Percentiles rank a stretch among this genome's conserved stretches.
Evolutionary conservation across 2,113 vertebrate genomes (phyloP).

Genomic region (Clarias magur): DNA sequence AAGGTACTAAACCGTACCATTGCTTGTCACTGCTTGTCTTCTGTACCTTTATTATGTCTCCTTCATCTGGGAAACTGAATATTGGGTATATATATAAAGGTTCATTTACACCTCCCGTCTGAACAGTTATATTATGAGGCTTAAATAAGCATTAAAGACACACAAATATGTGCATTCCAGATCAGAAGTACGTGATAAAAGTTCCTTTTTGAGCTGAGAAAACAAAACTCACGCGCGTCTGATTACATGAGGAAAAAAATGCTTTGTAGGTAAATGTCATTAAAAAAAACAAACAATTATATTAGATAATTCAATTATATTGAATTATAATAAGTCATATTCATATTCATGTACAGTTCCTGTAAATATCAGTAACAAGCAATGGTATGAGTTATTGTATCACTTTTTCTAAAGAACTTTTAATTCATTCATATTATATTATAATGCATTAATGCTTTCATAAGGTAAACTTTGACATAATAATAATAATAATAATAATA

Average conservation of each 20-base stretch:
- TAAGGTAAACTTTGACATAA: not conserved
- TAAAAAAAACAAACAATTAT: not conserved
- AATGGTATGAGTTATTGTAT: not conserved
- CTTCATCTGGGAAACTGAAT: not conserved
- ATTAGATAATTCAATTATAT: not conserved
- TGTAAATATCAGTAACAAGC: not conserved
- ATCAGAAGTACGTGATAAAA: not conserved
- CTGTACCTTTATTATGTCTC: slow-evolving; percentile 4
- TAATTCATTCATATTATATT: not conserved
- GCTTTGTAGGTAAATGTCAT: not conserved
- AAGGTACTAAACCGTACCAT: not conserved
- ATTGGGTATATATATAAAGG: not conserved
- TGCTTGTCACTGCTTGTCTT: slow-evolving; percentile 12
- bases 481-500: not conserved
- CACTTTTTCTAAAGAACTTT: too few relatives aligned
- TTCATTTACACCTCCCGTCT: slow-evolving; percentile 4
- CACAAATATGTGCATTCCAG: slow-evolving; percentile 15
- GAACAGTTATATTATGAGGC: not conserved
- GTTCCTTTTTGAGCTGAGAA: not conserved
- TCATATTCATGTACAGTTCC: not conserved
- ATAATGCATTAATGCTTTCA: slow-evolving; percentile 21
- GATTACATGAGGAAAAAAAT: not conserved
- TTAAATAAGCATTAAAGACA: not conserved
- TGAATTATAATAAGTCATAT: not conserved
- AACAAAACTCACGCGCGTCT: not conserved